These are phyloP conservation scores for Heliconius nattereri DNA, from an alignment of 1,140 invertebrate species.

Conservation along the genomic window DNA sequence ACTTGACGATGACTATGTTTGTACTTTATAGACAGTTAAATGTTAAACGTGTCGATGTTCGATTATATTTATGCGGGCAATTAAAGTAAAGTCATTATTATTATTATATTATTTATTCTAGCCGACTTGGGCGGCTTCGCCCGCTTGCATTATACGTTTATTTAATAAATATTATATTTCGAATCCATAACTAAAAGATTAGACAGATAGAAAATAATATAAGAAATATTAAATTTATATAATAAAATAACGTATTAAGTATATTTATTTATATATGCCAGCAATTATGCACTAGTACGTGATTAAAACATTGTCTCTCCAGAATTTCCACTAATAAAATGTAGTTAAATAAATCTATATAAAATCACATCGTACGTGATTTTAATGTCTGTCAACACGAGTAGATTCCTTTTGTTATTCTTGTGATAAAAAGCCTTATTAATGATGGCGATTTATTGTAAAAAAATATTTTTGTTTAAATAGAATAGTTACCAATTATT, in stretches of 20 bases:
- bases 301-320: background rate
- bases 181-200: background rate
- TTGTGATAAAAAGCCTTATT: no score
- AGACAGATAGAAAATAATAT: background rate
- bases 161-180: background rate
- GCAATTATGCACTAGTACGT: background rate
- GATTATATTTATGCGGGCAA: constrained; percentile 12
- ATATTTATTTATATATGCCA: no score
- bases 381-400: background rate
- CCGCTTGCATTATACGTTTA: no score
- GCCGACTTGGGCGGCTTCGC: no score
- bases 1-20: constrained; percentile 11
- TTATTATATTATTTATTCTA: no score
- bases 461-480: background rate
- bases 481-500: background rate
- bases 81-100: no score
- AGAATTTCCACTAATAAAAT: background rate
- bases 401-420: background rate
- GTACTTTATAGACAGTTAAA: background rate
- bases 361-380: background rate
- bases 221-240: background rate
- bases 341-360: background rate
- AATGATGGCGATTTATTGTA: no score
- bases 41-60: constrained; percentile 11
- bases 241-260: background rate